Evolutionary conservation across 1,140 invertebrate species (phyloP).

Genomic region (Cotesia typhae): DNA sequence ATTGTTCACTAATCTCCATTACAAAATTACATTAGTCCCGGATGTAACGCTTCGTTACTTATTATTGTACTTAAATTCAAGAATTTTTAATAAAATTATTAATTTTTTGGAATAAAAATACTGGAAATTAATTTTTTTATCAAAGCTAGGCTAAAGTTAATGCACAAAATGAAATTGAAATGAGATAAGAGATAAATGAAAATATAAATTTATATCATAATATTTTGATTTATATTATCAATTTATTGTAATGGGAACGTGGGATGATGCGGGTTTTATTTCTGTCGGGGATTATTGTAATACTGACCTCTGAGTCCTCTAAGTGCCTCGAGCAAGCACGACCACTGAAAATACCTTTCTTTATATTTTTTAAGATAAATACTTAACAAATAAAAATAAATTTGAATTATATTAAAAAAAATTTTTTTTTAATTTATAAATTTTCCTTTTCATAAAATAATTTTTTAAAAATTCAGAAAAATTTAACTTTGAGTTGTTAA

Average conservation of each 20-base stretch:
- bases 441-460: too few species aligned
- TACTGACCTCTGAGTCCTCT: conserved; percentile 40
- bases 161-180: background rate
- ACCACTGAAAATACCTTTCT: background rate
- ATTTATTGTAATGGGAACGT: conserved; percentile 52
- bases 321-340: conserved; percentile 43
- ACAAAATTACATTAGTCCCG: conserved; percentile 34
- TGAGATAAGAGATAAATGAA: conserved; percentile 41
- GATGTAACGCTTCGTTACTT: conserved; percentile 33
- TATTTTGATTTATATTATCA: conserved; percentile 56
- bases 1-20: conserved; percentile 31
- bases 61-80: conserved; percentile 15
- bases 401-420: too few species aligned
- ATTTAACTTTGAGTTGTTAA: too few species aligned
- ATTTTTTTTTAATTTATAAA: too few species aligned
- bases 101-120: background rate
- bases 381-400: too few species aligned
- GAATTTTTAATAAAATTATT: too few species aligned
- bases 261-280: conserved; percentile 53
- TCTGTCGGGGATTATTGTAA: conserved; percentile 50
- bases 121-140: background rate
- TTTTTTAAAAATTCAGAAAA: too few species aligned
- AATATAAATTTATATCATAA: conserved; percentile 31
- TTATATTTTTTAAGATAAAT: too few species aligned
- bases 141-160: background rate